Evolutionary conservation across 1,140 invertebrate genomes (phyloP), one percentile per base, ranked within the genome.

Genomic region (Acromyrmex echinatior): DNA sequence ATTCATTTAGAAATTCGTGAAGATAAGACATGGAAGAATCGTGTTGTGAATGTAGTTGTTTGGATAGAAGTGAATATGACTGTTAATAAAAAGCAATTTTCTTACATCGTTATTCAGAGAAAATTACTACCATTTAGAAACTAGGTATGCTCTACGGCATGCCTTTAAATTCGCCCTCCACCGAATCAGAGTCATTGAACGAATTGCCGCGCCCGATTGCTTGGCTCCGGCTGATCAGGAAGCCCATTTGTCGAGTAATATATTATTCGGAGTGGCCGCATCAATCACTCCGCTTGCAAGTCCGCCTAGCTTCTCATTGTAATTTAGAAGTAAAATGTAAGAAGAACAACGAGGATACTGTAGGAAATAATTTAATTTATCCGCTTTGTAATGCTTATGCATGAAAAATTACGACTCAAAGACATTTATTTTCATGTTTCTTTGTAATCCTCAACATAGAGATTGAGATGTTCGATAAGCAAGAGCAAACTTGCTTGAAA

Each of bases 221-320:
- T 45, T 25, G 53, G 45, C 35, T 45, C 49, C 53, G 70, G 80
- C 63, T 82, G 89, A 90, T 91, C 90, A 80, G 71, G 77, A 90
- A 86, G 89, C 76, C 63, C 71, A 82, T 81, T 88, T 79, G 89
- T 63, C 86, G 45, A 14, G 58, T 63, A 60, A 90, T 88, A 88
- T 86, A 90, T 91, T 90, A 88, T 91, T 91, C 88, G 81, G 86
- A 91, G 86, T 86, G 66, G 60, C 56, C 89, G 71, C 87, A 91
- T 91, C 90, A 85, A 90, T 91, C 89, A 88, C 71, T 78, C 80
- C 77, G 79, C 18, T 51, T 28, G 71, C 88, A 88, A 88, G 70
- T 76, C 63, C 63, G 39, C 53, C 28, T 9, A 63, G 39, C 31
- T 66, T 66, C 62, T 60, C 68, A 35, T 74, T 49, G 63, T 71